These are phyloP conservation scores for Aphrophora alni DNA, from an alignment of 2,888 invertebrate species.

Conservation along the genomic window DNA sequence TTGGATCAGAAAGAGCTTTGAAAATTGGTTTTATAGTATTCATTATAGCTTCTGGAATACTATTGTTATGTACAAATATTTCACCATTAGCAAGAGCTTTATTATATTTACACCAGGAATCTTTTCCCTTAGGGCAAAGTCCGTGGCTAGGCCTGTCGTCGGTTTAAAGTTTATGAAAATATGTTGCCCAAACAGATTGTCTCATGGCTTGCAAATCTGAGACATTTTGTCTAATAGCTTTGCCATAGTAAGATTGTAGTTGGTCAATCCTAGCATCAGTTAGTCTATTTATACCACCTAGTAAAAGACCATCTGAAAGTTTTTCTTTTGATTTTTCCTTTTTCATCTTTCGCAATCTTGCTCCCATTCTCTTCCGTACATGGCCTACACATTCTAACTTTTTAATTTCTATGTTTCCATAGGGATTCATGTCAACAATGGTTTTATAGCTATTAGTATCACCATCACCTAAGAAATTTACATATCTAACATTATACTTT, in stretches of 20 bases:
- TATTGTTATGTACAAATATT: conserved; percentile 19
- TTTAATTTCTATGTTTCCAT: conserved; percentile 26
- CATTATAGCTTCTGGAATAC: conserved; percentile 21
- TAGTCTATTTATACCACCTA: conserved; percentile 26
- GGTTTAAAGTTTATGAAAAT: conserved; percentile 26
- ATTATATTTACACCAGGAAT: conserved; percentile 31
- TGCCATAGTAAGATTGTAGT: conserved; percentile 33
- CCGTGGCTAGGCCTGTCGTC: conserved; percentile 14
- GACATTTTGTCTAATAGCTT: conserved; percentile 28
- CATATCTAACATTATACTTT: conserved; percentile 28
- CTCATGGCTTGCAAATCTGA: conserved; percentile 15
- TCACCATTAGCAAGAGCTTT: conserved; percentile 14
- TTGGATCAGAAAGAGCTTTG: background rate
- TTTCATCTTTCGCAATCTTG: conserved; percentile 24
- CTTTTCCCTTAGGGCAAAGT: conserved; percentile 21
- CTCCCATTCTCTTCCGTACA: conserved; percentile 27
- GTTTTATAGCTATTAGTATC: conserved; percentile 25
- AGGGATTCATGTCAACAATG: conserved; percentile 22
- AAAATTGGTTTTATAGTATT: conserved; percentile 25
- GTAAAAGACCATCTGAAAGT: conserved; percentile 7
- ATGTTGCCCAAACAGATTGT: conserved; percentile 27
- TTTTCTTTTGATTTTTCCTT: background rate
- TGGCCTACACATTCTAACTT: conserved; percentile 29
- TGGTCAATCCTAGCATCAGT: conserved; percentile 29
- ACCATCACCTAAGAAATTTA: conserved; percentile 24